Conservation (phyloP, 1,140 invertebrate genomes). For the Drosophila funebris region DNA sequence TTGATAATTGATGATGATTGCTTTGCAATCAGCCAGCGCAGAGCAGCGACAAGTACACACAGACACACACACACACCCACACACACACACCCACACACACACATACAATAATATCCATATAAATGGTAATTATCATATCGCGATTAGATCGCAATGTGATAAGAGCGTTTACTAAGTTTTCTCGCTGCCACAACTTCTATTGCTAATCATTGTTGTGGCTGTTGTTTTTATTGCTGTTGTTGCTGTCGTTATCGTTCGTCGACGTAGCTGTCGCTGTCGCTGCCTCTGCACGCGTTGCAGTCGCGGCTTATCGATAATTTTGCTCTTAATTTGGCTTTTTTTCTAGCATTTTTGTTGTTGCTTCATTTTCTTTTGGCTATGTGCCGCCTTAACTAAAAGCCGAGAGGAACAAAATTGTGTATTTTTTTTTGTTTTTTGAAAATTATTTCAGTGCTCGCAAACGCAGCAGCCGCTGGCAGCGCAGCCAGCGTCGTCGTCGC, state of each 20-base stretch:
- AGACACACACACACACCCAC: neutral
- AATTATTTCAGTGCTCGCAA: constrained; percentile 64
- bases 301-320: constrained; percentile 40
- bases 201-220: constrained; percentile 30
- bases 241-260: constrained; percentile 60
- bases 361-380: constrained; percentile 35
- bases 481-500: constrained; percentile 35
- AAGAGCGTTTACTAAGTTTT: constrained; percentile 25
- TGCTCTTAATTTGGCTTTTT: constrained; percentile 22
- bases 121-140: constrained; percentile 65
- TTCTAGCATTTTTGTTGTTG: constrained; percentile 9
- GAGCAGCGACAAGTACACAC: too few species aligned
- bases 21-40: constrained; percentile 35
- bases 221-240: neutral
- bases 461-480: constrained; percentile 7
- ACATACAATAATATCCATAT: constrained; percentile 21
- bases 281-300: constrained; percentile 39
- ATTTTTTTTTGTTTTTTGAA: constrained; percentile 52
- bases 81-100: neutral
- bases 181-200: neutral
- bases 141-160: constrained; percentile 63
- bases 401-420: constrained; percentile 37
- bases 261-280: constrained; percentile 34
- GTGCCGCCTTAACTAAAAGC: constrained; percentile 39
- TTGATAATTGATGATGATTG: constrained; percentile 60